A percentile compares a stretch with the other conserved stretches of the same genome.
These are phyloP conservation scores for Nettapus auritus DNA, from an alignment of 2,113 vertebrate species.

Conservation along the genomic window DNA sequence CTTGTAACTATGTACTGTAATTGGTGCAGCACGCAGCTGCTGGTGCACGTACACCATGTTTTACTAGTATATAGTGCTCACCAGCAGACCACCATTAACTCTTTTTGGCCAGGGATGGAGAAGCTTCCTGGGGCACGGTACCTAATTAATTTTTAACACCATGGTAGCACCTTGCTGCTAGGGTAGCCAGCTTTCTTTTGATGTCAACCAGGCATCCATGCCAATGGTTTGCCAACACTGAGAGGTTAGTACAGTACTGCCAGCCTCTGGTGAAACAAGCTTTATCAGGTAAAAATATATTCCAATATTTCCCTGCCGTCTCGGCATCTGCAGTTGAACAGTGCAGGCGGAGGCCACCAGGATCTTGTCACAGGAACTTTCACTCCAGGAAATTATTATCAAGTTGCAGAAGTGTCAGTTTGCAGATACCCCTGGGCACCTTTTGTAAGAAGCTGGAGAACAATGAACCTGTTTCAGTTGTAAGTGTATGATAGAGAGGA, in stretches of 20 bases:
- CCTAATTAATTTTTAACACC: neutral
- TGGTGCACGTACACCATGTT: neutral
- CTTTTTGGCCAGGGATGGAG: neutral
- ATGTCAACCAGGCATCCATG: neutral
- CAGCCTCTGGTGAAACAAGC: neutral
- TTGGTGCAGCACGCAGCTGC: neutral
- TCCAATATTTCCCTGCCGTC: neutral
- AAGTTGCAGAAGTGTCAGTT: neutral
- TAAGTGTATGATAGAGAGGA: too few relatives aligned
- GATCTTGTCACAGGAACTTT: neutral
- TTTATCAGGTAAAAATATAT: neutral
- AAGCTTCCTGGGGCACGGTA: neutral
- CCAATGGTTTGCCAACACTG: neutral
- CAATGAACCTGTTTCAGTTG: neutral
- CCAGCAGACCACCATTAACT: neutral
- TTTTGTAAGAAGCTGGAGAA: neutral
- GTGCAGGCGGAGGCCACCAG: neutral
- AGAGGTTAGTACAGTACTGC: neutral
- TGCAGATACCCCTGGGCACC: neutral
- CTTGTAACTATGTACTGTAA: neutral
- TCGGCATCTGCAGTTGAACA: neutral
- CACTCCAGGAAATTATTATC: neutral
- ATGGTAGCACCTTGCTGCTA: neutral
- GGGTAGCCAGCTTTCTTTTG: neutral
- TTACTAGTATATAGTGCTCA: fast-evolving